Evolutionary conservation across 2,888 invertebrate genomes (phyloP).

Genomic region (Melolontha melolontha): DNA sequence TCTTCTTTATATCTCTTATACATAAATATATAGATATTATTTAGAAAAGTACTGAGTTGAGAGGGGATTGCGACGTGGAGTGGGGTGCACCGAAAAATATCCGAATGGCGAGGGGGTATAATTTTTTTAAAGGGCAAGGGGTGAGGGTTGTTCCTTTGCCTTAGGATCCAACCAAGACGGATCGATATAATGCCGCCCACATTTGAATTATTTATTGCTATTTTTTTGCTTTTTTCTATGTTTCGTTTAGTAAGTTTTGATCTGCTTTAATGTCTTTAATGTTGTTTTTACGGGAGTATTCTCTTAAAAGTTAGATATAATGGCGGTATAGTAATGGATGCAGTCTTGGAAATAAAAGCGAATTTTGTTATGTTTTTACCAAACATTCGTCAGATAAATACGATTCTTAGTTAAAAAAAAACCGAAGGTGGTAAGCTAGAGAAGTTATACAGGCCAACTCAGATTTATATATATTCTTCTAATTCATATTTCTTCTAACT

Average conservation of each 20-base stretch:
- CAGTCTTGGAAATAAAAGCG: too few relatives aligned
- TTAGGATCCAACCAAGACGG: conserved; percentile 20
- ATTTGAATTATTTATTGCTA: conserved; percentile 37
- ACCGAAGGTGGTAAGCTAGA: too few relatives aligned
- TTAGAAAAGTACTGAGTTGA: background rate
- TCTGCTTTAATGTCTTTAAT: too few relatives aligned
- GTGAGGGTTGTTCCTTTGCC: conserved; percentile 3
- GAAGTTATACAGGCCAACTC: too few relatives aligned
- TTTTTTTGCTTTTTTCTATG: conserved; percentile 20
- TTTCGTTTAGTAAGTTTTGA: background rate
- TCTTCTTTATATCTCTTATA: background rate
- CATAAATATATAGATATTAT: conserved; percentile 13
- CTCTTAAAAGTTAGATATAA: too few relatives aligned
- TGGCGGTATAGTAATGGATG: too few relatives aligned
- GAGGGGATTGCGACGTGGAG: background rate
- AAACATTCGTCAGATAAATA: too few relatives aligned
- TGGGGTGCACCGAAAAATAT: conserved; percentile 17
- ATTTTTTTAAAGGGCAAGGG: conserved; percentile 9
- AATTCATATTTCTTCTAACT: too few relatives aligned
- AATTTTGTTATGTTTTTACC: too few relatives aligned
- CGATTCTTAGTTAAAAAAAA: too few relatives aligned
- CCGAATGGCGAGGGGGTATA: conserved; percentile 4
- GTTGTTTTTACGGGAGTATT: too few relatives aligned
- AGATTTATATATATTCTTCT: too few relatives aligned
- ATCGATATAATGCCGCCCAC: conserved; percentile 31